Evolutionary conservation across 2,888 invertebrate genomes (phyloP), one percentile per base, ranked within the genome.

Genomic region (Cyrtodaria siliqua): DNA sequence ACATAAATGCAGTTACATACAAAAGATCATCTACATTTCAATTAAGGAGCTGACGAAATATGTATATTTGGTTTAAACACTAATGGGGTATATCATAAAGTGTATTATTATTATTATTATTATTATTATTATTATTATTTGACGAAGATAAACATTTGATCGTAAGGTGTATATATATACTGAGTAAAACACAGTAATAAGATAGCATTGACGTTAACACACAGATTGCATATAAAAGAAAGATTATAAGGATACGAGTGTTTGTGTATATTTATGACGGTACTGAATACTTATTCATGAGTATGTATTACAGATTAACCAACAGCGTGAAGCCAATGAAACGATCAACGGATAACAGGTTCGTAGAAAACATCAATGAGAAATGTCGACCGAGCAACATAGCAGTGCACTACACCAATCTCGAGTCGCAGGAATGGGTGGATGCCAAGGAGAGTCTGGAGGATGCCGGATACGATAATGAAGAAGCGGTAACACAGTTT

Each of bases 371-470:
- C 68, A 74, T 90, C 66, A 87, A 84, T 47, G 90, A 90, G 79
- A 83, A 81, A 55, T 90, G 89, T 73, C 86, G 90, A 14, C 90
- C 90, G 20, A 84, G 85, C 61, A 88, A 85, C 61, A 85, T 90
- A 4, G 89, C 90, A 6, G 72, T 89, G 50, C 69, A 81, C 40
- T 90, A 90, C 69, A 87, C 86, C 59, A 84, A 85, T 4, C 77
- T 90, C 14, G 90, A 90, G 68, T 87, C 87, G n/a, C 89, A 90
- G 62, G 86, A 90, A 63, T 89, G 89, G 90, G 84, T 89, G 68
- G 90, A 90, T 55, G 91, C 89, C 55, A 89, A 91, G 66, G 90
- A 91, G 69, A 76, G 79, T 0, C 52, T 90, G 16, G 90, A 90
- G 68, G 91, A 91, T 40, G 78, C 72, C 8, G 82, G 78, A 1